A percentile compares a stretch with the other conserved stretches of the same genome.
These are phyloP conservation scores for Gonatopus flavifemur DNA, from an alignment of 1,140 invertebrate species.

Conservation along the genomic window DNA sequence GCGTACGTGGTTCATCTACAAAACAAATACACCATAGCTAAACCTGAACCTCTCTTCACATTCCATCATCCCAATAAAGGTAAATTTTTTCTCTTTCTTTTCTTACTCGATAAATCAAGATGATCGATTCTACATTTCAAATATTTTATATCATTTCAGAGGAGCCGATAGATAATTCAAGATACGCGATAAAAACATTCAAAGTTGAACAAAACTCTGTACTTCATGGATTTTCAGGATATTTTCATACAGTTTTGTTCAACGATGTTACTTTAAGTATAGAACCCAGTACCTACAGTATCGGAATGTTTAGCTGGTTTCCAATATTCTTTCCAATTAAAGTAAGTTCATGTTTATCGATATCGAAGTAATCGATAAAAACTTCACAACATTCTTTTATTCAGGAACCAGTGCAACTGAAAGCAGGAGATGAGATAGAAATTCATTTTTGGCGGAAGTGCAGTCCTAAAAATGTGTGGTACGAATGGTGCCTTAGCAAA, in stretches of 20 bases:
- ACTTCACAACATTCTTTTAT: constrained; percentile 45
- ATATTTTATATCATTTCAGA: constrained; percentile 42
- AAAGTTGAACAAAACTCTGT: constrained; percentile 71
- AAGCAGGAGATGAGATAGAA: constrained; percentile 69
- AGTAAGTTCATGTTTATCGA: constrained; percentile 56
- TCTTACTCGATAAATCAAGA: not conserved
- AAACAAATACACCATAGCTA: constrained; percentile 83
- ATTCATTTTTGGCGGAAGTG: constrained; percentile 88
- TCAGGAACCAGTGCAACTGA: constrained; percentile 75
- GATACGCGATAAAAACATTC: constrained; percentile 74
- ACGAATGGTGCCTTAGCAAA: constrained; percentile 86
- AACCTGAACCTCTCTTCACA: constrained; percentile 79
- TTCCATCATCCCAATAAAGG: constrained; percentile 86
- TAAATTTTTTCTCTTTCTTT: too few species aligned
- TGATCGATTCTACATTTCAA: not conserved
- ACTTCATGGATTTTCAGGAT: constrained; percentile 92
- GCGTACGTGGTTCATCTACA: constrained; percentile 92
- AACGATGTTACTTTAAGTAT: constrained; percentile 87
- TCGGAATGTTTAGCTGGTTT: constrained; percentile 96
- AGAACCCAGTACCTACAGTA: constrained; percentile 82
- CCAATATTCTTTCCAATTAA: constrained; percentile 91
- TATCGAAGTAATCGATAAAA: too few species aligned
- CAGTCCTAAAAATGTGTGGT: constrained; percentile 85
- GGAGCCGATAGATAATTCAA: constrained; percentile 70
- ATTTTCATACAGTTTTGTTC: constrained; percentile 88